Percentiles rank a stretch among this genome's conserved stretches.
Evolutionary conservation across 37 sponge, comb jelly and placozoan genomes (phyloP).

Genomic region (Diacarnus erythraeanus): DNA sequence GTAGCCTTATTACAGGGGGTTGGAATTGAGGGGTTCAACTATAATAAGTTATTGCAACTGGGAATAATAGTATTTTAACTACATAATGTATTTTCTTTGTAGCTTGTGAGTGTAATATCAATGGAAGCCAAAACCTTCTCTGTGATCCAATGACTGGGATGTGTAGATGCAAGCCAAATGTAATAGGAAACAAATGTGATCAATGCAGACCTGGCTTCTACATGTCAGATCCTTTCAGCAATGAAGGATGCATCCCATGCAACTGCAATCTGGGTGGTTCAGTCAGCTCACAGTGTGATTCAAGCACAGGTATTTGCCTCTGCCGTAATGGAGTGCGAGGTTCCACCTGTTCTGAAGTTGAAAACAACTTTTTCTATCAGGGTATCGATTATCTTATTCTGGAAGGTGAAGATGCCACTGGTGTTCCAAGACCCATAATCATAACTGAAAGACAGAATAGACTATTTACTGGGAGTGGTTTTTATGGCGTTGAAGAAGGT

Average conservation of each 20-base stretch:
- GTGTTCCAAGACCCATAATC: slow-evolving; percentile 11
- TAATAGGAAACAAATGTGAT: slow-evolving; percentile 76
- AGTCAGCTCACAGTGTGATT: slow-evolving; percentile 23
- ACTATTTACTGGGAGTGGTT: slow-evolving; percentile 56
- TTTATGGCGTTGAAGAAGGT: slow-evolving; percentile 10
- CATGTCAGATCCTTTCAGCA: slow-evolving; percentile 11
- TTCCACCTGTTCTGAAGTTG: slow-evolving; percentile 47
- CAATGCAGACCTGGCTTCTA: slow-evolving; percentile 66
- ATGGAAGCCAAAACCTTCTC: slow-evolving; percentile 8
- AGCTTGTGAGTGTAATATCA: slow-evolving; percentile 67
- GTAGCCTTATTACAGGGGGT: too few species aligned
- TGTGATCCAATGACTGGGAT: slow-evolving; percentile 53
- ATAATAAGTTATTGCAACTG: too few species aligned
- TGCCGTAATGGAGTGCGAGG: slow-evolving; percentile 80
- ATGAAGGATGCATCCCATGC: slow-evolving; percentile 58
- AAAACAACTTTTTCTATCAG: slow-evolving; percentile 48
- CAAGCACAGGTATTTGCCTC: slow-evolving; percentile 59
- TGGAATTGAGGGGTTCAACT: too few species aligned
- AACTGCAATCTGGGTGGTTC: slow-evolving; percentile 72
- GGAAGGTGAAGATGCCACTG: slow-evolving; percentile 48
- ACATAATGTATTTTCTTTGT: background rate
- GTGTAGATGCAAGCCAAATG: slow-evolving; percentile 78
- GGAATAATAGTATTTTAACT: too few species aligned
- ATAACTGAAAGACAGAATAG: slow-evolving; percentile 17
- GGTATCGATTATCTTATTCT: slow-evolving; percentile 43